Evolutionary conservation across 1,140 invertebrate genomes (phyloP).

Genomic region (Ceratitis capitata): DNA sequence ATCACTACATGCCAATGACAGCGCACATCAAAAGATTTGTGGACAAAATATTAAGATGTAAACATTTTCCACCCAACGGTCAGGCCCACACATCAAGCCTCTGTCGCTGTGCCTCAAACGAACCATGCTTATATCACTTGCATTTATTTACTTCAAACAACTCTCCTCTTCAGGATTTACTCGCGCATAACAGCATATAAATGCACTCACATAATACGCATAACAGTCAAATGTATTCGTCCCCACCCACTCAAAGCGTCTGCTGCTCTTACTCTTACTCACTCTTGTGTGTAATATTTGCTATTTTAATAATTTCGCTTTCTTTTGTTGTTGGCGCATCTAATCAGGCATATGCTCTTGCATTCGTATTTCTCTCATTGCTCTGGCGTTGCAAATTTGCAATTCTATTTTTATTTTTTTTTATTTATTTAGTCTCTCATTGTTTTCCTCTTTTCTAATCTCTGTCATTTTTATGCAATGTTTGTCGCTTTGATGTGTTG

Average conservation of each 20-base stretch:
- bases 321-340: neutral
- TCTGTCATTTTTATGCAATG: neutral
- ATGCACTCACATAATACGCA: neutral
- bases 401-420: neutral
- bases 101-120: neutral
- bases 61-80: neutral
- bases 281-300: neutral
- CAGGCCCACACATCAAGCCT: too few relatives aligned
- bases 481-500: constrained; percentile 6
- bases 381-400: neutral
- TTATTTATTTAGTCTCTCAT: neutral
- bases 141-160: neutral
- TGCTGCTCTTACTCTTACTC: neutral
- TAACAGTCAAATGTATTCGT: neutral
- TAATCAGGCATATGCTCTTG: neutral
- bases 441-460: constrained; percentile 11
- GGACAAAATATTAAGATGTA: neutral
- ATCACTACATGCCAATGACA: neutral
- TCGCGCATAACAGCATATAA: neutral
- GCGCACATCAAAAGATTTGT: neutral
- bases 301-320: neutral
- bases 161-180: neutral
- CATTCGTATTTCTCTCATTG: neutral
- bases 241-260: neutral
- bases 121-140: neutral